Evolutionary conservation across 2,888 invertebrate genomes (phyloP).

Genomic region (Scaptomyza reducta): DNA sequence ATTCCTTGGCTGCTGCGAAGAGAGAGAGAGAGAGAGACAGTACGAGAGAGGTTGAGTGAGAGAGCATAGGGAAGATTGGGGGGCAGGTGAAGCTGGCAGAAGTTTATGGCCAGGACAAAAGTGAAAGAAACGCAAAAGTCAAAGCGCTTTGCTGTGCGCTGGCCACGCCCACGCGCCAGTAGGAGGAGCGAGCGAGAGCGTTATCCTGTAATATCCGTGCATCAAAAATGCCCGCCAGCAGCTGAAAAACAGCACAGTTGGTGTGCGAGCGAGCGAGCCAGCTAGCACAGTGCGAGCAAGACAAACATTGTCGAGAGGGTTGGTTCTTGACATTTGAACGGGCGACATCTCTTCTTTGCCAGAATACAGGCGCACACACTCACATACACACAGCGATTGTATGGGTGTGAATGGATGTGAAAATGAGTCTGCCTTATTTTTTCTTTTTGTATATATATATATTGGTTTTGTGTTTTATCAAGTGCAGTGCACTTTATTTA

Average conservation of each 20-base stretch:
- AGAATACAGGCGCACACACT: slow-evolving; percentile 28
- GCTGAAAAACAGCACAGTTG: slow-evolving; percentile 19
- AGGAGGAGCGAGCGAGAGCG: slow-evolving; percentile 70
- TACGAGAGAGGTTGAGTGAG: slow-evolving; percentile 8
- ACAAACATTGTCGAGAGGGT: slow-evolving; percentile 63
- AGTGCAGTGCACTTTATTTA: slow-evolving; percentile 75
- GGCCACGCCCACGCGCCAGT: slow-evolving; percentile 66
- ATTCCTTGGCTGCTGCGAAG: slow-evolving; percentile 8
- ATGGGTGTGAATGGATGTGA: slow-evolving; percentile 26
- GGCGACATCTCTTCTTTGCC: slow-evolving; percentile 74
- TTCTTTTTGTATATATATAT: background rate
- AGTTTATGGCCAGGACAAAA: slow-evolving; percentile 71
- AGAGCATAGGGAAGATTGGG: background rate
- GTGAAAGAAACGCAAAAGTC: slow-evolving; percentile 79
- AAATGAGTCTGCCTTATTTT: slow-evolving; percentile 21
- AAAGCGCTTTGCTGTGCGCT: slow-evolving; percentile 72
- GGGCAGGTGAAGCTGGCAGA: slow-evolving; percentile 41
- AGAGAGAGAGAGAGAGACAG: background rate
- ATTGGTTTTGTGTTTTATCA: slow-evolving; percentile 41
- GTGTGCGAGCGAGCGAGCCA: slow-evolving; percentile 45
- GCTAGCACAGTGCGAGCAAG: slow-evolving; percentile 35
- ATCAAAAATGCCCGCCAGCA: slow-evolving; percentile 65
- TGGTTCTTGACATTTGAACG: slow-evolving; percentile 83
- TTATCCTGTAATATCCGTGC: slow-evolving; percentile 72
- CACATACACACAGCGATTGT: slow-evolving; percentile 6